Base-by-base conservation (phyloP, 2,797 vertebrate species). In the Enteromius unitaeniatus region DNA sequence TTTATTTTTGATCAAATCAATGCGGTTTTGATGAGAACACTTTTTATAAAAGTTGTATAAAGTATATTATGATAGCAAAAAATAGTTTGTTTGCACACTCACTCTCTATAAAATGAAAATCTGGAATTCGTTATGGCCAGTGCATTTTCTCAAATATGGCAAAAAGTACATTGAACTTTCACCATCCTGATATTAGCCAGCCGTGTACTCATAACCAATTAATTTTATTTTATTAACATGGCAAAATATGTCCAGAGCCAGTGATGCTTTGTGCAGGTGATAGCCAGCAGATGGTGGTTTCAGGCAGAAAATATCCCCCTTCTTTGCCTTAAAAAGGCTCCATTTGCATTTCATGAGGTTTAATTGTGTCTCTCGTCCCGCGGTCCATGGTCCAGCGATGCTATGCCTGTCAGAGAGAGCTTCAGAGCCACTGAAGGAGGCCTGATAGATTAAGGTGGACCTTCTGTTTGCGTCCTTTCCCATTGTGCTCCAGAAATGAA, bases 331-430 rank as follows among this genome's bases (percentile, higher is more conserved):
- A 91, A 92, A 95, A 94, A 96, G 95, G 92, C 21, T 34, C 80
- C 49, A 95, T 99, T 99, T 97, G 96, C 96, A 97, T 99, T 99
- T 97, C 97, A 98, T 98, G 96, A 98, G 95, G 93, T 92, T 95
- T 96, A 96, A 95, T 94, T 95, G 93, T 92, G 93, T 97, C 95
- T 95, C 91, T 93, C 55, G 68, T 81, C 64, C 53, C 42, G 17
- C 42, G 47, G 72, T 47, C 64, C 69, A 31, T 86, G 91, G 92
- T 93, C 92, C 90, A 88, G 88, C 91, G 91, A 93, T 96, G 95
- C 96, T 94, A 94, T 95, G 96, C 92, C 93, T 97, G 97, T 97
- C 97, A 97, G 91, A 83, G 87, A 85, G 26, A 45, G 47, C 49
- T 79, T 72, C 82, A 26, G 69, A 55, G 60, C 79, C 82, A 79